Percentiles rank a stretch among this genome's conserved stretches.
Conservation (phyloP, 1,140 invertebrate genomes). For the Kradibia gibbosae region DNA sequence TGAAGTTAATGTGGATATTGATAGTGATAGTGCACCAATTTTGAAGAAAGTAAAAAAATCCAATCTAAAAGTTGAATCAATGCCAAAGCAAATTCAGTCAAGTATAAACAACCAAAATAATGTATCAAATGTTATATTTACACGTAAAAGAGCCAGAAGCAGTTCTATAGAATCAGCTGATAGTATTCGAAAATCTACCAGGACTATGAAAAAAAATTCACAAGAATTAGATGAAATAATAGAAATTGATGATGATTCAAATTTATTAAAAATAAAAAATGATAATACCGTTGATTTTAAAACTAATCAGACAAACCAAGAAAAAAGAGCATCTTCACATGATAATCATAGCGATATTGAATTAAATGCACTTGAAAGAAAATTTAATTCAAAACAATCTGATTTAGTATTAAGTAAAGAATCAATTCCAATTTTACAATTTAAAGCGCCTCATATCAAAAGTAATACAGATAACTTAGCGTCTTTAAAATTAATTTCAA, state of each 20-base stretch:
- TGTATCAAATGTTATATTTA: background rate
- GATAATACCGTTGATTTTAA: background rate
- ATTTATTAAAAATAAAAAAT: background rate
- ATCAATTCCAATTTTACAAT: background rate
- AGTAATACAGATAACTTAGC: conserved; percentile 16
- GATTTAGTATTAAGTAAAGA: conserved; percentile 42
- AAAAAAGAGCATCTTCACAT: background rate
- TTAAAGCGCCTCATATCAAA: conserved; percentile 32
- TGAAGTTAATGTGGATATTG: conserved; percentile 44
- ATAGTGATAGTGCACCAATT: conserved; percentile 42
- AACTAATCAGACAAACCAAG: conserved; percentile 3
- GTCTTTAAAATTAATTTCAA: background rate
- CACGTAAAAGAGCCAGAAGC: conserved; percentile 44
- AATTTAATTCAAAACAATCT: conserved; percentile 33
- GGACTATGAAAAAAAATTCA: conserved; percentile 26
- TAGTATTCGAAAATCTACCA: conserved; percentile 33
- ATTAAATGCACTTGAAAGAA: background rate
- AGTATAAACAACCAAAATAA: conserved; percentile 22
- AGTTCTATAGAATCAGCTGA: conserved; percentile 46
- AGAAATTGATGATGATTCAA: conserved; percentile 42
- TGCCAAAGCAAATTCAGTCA: conserved; percentile 29
- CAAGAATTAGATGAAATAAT: conserved; percentile 45
- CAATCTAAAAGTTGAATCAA: conserved; percentile 1
- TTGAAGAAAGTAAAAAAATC: conserved; percentile 35
- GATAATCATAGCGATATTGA: conserved; percentile 26